phyloP scores from a whole-genome alignment of 2,797 vertebrate species.

The Philypnodon macrostomus region DNA sequence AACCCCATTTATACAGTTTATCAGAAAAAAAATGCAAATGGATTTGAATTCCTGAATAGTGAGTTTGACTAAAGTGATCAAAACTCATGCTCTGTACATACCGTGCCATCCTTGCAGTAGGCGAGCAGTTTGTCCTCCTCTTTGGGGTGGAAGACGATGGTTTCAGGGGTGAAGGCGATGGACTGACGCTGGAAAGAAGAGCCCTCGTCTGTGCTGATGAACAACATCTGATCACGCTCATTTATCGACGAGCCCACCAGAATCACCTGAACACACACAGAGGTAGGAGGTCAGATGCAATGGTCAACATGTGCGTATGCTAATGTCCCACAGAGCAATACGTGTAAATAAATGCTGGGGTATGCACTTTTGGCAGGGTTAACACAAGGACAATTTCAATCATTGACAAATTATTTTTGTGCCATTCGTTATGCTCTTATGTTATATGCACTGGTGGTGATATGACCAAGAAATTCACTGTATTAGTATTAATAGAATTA shows the following conservation, averaged over 20 bases:
- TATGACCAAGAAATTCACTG: too few species aligned
- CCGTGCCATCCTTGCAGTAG: conserved; percentile 88
- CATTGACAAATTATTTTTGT: too few species aligned
- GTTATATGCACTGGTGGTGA: too few species aligned
- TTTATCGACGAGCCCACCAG: conserved; percentile 90
- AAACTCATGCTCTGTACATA: conserved; percentile 43
- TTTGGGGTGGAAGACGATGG: conserved; percentile 89
- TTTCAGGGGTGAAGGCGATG: conserved; percentile 85
- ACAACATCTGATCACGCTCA: conserved; percentile 89
- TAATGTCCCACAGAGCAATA: conserved; percentile 10
- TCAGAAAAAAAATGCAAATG: too few species aligned
- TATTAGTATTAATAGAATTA: too few species aligned
- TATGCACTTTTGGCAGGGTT: conserved; percentile 16
- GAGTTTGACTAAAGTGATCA: too few species aligned
- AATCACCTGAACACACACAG: conserved; percentile 79
- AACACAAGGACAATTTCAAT: not conserved
- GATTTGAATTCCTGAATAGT: too few species aligned
- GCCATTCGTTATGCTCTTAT: too few species aligned
- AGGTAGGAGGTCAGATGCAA: conserved; percentile 21
- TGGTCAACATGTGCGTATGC: not conserved
- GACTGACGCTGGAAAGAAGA: conserved; percentile 89
- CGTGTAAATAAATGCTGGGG: conserved; percentile 15
- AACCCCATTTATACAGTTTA: too few species aligned
- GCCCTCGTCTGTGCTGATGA: conserved; percentile 92
- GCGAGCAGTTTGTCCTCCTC: conserved; percentile 93